A percentile compares a stretch with the other conserved stretches of the same genome.
Conservation (phyloP, 2,888 invertebrate genomes). For the Orgyia antiqua region DNA sequence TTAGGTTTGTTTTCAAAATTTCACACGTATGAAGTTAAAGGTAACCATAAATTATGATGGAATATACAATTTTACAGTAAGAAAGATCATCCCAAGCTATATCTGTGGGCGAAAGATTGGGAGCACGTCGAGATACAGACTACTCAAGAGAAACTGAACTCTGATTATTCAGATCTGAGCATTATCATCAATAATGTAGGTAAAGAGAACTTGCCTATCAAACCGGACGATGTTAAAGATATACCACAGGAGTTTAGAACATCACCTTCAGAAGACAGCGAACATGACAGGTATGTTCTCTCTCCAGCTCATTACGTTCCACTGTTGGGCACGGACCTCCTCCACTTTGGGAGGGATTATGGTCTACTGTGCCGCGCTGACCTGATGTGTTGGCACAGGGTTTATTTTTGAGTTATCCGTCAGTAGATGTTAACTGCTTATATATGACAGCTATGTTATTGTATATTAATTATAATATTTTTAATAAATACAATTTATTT, state of each 20-base stretch:
- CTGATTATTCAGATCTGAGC: slow-evolving; percentile 58
- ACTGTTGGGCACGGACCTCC: no score
- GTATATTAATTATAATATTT: no score
- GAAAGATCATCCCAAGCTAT: slow-evolving; percentile 90
- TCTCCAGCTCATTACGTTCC: no score
- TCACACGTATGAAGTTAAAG: no score
- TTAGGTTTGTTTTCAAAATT: no score
- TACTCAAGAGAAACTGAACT: slow-evolving; percentile 56
- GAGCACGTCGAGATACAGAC: slow-evolving; percentile 67
- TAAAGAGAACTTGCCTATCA: slow-evolving; percentile 59
- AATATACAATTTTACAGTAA: slow-evolving; percentile 80
- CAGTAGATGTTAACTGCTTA: not conserved
- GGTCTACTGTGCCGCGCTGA: no score
- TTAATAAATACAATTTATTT: no score
- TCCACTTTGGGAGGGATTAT: no score
- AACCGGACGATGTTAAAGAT: slow-evolving; percentile 38
- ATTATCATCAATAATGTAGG: slow-evolving; percentile 54
- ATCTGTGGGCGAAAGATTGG: slow-evolving; percentile 92
- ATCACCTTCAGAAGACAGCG: slow-evolving; percentile 34
- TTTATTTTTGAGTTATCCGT: no score
- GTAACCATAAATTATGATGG: no score
- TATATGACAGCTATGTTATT: no score
- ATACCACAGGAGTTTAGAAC: slow-evolving; percentile 33
- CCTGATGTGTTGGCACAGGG: no score
- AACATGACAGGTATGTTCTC: slow-evolving; percentile 18